Evolutionary conservation across 1,140 invertebrate genomes (phyloP).

Genomic region (Conopomorpha cramerella): DNA sequence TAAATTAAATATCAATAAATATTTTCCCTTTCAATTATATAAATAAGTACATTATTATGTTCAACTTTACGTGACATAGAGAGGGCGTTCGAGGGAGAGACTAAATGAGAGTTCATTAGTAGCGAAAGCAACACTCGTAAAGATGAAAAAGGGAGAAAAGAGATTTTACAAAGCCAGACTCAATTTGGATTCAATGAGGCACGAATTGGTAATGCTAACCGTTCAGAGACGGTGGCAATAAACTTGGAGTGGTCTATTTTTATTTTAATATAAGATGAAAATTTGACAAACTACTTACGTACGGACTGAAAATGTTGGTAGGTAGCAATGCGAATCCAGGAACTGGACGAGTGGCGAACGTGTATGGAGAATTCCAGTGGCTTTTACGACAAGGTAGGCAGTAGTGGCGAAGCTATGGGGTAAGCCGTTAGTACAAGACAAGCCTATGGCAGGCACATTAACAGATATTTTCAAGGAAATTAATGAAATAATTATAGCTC

Average conservation of each 20-base stretch:
- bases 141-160: constrained; percentile 27
- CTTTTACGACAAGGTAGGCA: too few relatives aligned
- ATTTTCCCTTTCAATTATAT: background rate
- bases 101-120: constrained; percentile 30
- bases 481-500: too few relatives aligned
- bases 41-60: background rate
- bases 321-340: background rate
- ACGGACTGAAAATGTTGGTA: background rate
- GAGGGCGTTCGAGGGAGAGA: background rate
- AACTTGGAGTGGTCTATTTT: constrained; percentile 7
- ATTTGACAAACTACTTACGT: background rate
- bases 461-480: too few relatives aligned
- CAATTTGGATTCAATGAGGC: constrained; percentile 34
- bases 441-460: too few relatives aligned
- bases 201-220: constrained; percentile 29
- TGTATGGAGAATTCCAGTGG: too few relatives aligned
- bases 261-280: constrained; percentile 8
- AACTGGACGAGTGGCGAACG: background rate
- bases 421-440: too few relatives aligned
- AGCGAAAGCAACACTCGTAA: constrained; percentile 22
- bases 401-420: too few relatives aligned
- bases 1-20: background rate
- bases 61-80: background rate
- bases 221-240: constrained; percentile 12
- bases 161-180: constrained; percentile 22